These are phyloP conservation scores for Ctenoplectra terminalis DNA, from an alignment of 1,140 invertebrate species.

Conservation along the genomic window DNA sequence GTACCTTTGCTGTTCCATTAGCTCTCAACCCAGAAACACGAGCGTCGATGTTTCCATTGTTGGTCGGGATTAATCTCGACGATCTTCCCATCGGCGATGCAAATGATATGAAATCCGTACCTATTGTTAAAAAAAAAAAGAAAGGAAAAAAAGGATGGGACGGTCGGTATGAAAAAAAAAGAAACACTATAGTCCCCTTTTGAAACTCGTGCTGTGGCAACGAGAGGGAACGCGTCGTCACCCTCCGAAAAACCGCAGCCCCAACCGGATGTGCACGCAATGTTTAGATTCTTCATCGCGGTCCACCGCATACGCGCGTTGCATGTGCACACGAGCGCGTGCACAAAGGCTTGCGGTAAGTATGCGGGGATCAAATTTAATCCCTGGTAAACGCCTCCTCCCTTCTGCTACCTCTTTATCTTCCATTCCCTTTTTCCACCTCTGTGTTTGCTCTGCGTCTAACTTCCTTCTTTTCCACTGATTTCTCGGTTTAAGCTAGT, in stretches of 20 bases:
- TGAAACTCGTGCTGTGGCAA: slow-evolving; percentile 9
- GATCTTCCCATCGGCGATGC: slow-evolving; percentile 48
- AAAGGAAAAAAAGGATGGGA: background rate
- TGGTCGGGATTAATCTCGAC: slow-evolving; percentile 31
- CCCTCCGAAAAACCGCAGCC: slow-evolving; percentile 56
- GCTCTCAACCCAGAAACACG: slow-evolving; percentile 32
- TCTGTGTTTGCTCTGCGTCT: background rate
- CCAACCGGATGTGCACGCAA: slow-evolving; percentile 64
- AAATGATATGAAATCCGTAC: slow-evolving; percentile 23
- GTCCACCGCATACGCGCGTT: slow-evolving; percentile 60
- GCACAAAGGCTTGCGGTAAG: slow-evolving; percentile 65
- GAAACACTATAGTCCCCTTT: background rate
- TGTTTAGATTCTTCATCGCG: slow-evolving; percentile 68
- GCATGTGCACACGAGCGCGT: slow-evolving; percentile 37
- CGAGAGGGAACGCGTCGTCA: slow-evolving; percentile 12
- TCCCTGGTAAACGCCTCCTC: slow-evolving; percentile 55
- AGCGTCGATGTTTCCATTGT: slow-evolving; percentile 46
- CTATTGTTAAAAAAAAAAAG: background rate
- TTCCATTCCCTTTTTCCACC: background rate
- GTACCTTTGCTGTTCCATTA: slow-evolving; percentile 22
- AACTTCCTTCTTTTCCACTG: background rate
- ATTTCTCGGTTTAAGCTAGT: background rate
- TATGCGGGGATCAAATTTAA: slow-evolving; percentile 69
- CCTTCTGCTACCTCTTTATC: background rate
- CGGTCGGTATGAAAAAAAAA: slow-evolving; percentile 3